These are phyloP conservation scores for Caenorhabditis latens DNA, from an alignment of 1,140 invertebrate genomes.

Conservation along the genomic window DNA sequence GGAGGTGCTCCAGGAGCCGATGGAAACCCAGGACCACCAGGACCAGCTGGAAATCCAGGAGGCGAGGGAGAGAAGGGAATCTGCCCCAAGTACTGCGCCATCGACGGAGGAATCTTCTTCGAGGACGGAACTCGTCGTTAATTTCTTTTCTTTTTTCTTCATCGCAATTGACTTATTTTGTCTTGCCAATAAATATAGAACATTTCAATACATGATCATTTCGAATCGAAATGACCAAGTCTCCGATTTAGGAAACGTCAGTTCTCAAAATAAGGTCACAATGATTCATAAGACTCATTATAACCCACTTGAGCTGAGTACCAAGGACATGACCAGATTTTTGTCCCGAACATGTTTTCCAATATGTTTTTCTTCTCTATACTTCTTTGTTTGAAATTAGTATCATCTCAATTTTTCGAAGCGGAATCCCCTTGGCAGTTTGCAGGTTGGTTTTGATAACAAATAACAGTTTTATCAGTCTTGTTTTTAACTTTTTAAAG, in stretches of 20 bases:
- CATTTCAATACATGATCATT: constrained; percentile 1
- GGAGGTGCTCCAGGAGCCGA: constrained; percentile 64
- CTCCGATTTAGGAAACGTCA: background rate
- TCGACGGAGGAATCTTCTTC: constrained; percentile 75
- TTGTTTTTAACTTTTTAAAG: background rate
- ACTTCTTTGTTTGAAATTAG: background rate
- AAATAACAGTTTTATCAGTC: background rate
- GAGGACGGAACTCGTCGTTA: constrained; percentile 69
- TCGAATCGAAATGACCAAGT: background rate
- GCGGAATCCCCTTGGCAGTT: constrained; percentile 5
- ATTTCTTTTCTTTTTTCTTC: background rate
- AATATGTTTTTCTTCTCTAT: background rate
- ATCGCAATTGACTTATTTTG: background rate
- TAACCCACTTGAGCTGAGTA: constrained; percentile 25
- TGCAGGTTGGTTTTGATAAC: background rate
- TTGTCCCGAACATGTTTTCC: background rate
- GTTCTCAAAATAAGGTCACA: constrained; percentile 41
- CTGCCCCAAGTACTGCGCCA: constrained; percentile 75
- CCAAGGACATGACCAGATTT: constrained; percentile 12
- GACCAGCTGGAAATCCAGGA: constrained; percentile 65
- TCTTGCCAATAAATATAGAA: constrained; percentile 44
- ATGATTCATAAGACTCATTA: constrained; percentile 4
- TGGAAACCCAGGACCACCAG: constrained; percentile 67
- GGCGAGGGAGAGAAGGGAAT: constrained; percentile 71
- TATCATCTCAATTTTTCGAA: background rate